Base-by-base conservation (phyloP, 2,888 invertebrate genomes). In the Artemia sinica region DNA sequence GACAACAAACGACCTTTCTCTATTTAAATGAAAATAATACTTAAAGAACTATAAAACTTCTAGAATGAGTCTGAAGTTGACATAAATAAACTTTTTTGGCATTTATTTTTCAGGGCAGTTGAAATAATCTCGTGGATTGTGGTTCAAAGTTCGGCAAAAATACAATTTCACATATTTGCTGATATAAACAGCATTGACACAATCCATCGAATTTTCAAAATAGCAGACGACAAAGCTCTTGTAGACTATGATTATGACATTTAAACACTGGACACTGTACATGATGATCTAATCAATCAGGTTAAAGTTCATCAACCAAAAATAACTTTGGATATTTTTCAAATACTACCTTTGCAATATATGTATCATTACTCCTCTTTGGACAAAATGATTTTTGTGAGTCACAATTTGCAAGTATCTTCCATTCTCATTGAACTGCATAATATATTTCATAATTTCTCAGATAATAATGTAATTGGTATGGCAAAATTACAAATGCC, bases 301-400 rank as follows among this genome's bases (percentile, higher is more conserved):
- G 49, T 70, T 10, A 50, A 68, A 11, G n/a, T 10, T 5, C 49
- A 68, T n/a, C 49, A 63, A n/a, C 70, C 70, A 7, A 49, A 50
- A n/a, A 49, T 66, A 48, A 70, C 66, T 14, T 14, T 70, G 6
- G 66, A 65, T 28, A 66, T 66, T 50, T 50, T 72, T 9, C 67
- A 71, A 18, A 71, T 72, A 71, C 68, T 71, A 14, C 70, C 72
- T 12, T 66, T 72, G 13, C 28, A 71, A 12, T 68, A 72, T 13
- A 70, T 70, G 11, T 72, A 70, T 66, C 67, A 69, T 18, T 72
- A 71, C 70, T 48, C 49, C 9, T 50, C 70, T 41, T 49, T 72
- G 9, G 68, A 72, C 14, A 68, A 68, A 11, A 50, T 69, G 8
- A 69, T 72, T 48, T 71, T 71, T 28, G n/a, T 72, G 11, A 67